These are phyloP conservation scores for Papilio machaon DNA, from an alignment of 1,140 invertebrate species.

Conservation along the genomic window DNA sequence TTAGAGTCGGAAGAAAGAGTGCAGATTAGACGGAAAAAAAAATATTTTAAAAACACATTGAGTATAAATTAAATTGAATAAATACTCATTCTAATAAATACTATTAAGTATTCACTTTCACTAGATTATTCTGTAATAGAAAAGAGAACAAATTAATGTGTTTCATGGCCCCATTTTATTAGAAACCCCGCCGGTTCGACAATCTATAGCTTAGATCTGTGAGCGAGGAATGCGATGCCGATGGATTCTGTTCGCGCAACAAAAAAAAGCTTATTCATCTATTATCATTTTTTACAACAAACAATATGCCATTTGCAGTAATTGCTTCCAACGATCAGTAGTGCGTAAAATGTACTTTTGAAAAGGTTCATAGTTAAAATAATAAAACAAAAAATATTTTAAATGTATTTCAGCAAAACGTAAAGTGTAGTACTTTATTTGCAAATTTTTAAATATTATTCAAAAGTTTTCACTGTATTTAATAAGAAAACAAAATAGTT, in stretches of 20 bases:
- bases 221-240: conserved; percentile 11
- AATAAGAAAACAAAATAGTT: too few relatives aligned
- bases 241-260: conserved; percentile 26
- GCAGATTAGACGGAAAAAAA: too few relatives aligned
- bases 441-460: too few relatives aligned
- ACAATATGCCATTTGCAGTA: conserved; percentile 26
- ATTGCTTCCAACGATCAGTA: conserved; percentile 24
- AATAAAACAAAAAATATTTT: neutral
- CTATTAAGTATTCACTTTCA: neutral
- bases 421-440: too few relatives aligned
- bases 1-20: too few relatives aligned
- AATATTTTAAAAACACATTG: neutral
- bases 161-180: conserved; percentile 41
- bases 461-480: too few relatives aligned
- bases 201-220: conserved; percentile 47
- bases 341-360: neutral
- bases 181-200: conserved; percentile 48
- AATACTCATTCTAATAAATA: neutral
- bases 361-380: neutral
- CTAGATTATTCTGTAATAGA: neutral
- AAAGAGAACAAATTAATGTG: conserved; percentile 5
- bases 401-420: neutral
- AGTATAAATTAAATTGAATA: neutral
- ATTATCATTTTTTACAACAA: conserved; percentile 28
- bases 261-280: conserved; percentile 20